Evolutionary conservation across 2,113 vertebrate species (phyloP), one percentile per base, ranked within the genome.

Genomic region (Turdus rufiventris): DNA sequence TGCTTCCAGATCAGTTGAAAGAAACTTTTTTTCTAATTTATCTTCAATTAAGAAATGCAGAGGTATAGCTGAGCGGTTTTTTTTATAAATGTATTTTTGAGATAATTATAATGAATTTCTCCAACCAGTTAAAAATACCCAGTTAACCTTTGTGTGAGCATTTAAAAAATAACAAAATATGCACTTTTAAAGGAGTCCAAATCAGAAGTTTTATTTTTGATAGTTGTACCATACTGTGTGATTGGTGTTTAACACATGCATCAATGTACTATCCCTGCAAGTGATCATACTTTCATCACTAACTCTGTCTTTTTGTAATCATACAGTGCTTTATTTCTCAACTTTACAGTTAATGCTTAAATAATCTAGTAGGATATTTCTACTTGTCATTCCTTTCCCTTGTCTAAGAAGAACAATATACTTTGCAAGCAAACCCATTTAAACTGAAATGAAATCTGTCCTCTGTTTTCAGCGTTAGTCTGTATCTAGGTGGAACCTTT

Each of bases 401-500:
- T 94, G 70, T 72, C 53, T 60, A 33, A 62, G 56, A 60, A 72
- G 47, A 85, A 33, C 33, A 86, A 86, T 50, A 29, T 15, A 18
- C 29, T 62, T 79, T 62, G 58, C n/a, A 76, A 47, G 34, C 50
- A 85, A 85, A 58, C 19, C 31, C 18, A 47, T 83, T 90, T 76
- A 77, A 70, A 91, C 28, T 75, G 63, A 85, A 85, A 66, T 83
- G 9, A 87, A 93, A 47, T 25, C 56, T 89, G 48, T 71, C 29
- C 47, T 86, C 77, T 70, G 56, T 77, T 94, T 79, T 58, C 50
- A 83, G 25, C 38, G 18, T 26, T 80, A 70, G 20, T 45, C 45
- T 72, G 2, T 53, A 19, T 65, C 34, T 88, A 62, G 24, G 43
- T 63, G 48, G 58, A 90, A 25, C 7, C n/a, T 91, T 88, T 88